phyloP scores from a whole-genome alignment of 2,797 vertebrate species.

The Simalia tracyae region DNA sequence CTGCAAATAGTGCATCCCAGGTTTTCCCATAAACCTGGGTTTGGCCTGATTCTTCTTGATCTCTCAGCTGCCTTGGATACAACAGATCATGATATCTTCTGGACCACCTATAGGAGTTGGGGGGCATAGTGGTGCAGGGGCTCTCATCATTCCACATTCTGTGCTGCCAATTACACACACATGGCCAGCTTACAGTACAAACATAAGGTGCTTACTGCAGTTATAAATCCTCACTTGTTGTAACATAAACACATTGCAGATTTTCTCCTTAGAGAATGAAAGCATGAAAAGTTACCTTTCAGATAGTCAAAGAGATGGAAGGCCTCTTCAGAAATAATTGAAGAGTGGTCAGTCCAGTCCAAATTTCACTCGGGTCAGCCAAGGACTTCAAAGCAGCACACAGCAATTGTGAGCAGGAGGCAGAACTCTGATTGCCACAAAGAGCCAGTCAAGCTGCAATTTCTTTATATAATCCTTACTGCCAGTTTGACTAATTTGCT shows the following conservation, averaged over 20 bases:
- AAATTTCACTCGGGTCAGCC: not conserved
- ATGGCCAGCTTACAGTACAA: not conserved
- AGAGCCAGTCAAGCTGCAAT: not conserved
- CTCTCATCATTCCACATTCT: not conserved
- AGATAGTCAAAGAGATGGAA: not conserved
- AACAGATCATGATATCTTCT: not conserved
- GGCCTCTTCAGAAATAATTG: not conserved
- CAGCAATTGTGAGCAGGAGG: no score
- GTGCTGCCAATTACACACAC: not conserved
- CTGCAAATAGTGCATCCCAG: not conserved
- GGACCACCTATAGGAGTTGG: not conserved
- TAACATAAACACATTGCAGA: not conserved
- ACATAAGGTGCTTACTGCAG: not conserved
- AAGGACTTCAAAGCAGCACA: not conserved
- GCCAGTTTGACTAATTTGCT: not conserved
- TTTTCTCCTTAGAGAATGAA: not conserved
- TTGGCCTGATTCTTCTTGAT: not conserved
- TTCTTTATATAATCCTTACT: not conserved
- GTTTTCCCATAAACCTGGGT: not conserved
- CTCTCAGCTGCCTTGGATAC: not conserved
- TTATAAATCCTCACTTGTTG: not conserved
- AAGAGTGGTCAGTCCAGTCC: not conserved
- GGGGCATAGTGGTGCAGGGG: not conserved
- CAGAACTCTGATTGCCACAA: not conserved
- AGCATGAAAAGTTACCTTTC: not conserved